These are phyloP conservation scores for Alviniconcha marisindica DNA, from an alignment of 1,140 invertebrate genomes.

Conservation along the genomic window DNA sequence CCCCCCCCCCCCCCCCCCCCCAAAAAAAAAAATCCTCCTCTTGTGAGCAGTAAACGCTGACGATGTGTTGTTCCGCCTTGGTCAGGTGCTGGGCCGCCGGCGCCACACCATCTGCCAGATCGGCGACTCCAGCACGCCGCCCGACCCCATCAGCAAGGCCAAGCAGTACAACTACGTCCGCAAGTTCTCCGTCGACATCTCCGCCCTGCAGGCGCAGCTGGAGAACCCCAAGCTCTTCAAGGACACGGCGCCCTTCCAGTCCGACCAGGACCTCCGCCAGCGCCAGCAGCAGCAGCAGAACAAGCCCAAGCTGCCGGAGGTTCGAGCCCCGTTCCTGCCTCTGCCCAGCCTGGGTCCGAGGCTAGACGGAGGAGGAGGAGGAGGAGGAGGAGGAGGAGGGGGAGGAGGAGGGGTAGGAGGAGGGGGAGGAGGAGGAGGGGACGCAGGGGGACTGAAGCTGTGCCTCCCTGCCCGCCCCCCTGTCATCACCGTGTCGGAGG, in stretches of 20 bases:
- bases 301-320: constrained; percentile 4
- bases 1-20: too few species aligned
- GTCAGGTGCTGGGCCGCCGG: constrained; percentile 59
- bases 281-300: constrained; percentile 31
- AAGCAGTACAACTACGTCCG: constrained; percentile 73
- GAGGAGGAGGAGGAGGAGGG: constrained; percentile 35
- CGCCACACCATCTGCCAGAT: constrained; percentile 71
- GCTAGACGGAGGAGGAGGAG: not conserved
- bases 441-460: constrained; percentile 24
- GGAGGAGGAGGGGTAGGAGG: not conserved
- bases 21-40: too few species aligned
- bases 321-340: constrained; percentile 29
- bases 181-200: constrained; percentile 74
- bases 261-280: constrained; percentile 56
- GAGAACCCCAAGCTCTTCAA: constrained; percentile 72
- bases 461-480: constrained; percentile 40
- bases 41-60: too few species aligned
- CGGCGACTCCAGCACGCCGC: constrained; percentile 53
- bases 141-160: constrained; percentile 54
- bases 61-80: too few species aligned
- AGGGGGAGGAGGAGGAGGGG: constrained; percentile 22
- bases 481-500: constrained; percentile 58
- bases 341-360: not conserved
- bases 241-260: constrained; percentile 67
- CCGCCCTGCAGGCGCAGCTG: constrained; percentile 72